Percentiles rank a stretch among this genome's conserved stretches.
phyloP scores from a whole-genome alignment of 2,888 invertebrate species.

The Orthosia gracilis region DNA sequence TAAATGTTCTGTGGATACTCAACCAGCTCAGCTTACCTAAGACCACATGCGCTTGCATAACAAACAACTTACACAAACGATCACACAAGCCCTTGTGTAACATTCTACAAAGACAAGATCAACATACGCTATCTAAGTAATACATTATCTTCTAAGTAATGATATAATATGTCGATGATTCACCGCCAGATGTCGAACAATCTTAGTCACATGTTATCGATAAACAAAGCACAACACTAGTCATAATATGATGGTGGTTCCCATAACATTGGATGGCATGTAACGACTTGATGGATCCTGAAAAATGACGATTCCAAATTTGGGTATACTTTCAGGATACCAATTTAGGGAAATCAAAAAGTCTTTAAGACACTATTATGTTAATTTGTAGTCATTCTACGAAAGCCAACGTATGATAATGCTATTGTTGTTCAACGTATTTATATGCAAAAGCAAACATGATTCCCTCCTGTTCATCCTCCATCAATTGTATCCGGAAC shows the following conservation, averaged over 20 bases:
- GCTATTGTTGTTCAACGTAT: too few species aligned
- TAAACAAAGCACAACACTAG: conserved; percentile 54
- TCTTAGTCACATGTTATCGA: conserved; percentile 43
- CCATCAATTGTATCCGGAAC: background rate
- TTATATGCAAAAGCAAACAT: background rate
- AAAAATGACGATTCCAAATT: background rate
- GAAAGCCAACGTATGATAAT: too few species aligned
- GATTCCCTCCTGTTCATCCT: background rate
- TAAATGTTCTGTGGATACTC: background rate
- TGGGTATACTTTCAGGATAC: background rate
- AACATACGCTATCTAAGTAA: conserved; percentile 21
- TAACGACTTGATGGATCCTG: background rate
- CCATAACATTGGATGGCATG: conserved; percentile 41
- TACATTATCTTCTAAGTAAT: conserved; percentile 4
- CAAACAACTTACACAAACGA: conserved; percentile 13
- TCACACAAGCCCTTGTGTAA: conserved; percentile 19
- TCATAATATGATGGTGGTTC: conserved; percentile 57
- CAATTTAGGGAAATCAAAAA: background rate
- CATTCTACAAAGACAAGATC: conserved; percentile 18
- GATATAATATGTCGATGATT: conserved; percentile 47
- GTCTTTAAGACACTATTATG: too few species aligned
- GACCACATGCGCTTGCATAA: background rate
- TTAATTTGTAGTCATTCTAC: background rate
- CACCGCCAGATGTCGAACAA: conserved; percentile 45
- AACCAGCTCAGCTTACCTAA: background rate